Conservation (phyloP, 2,888 invertebrate genomes). For the Platerodrilus igneus region DNA sequence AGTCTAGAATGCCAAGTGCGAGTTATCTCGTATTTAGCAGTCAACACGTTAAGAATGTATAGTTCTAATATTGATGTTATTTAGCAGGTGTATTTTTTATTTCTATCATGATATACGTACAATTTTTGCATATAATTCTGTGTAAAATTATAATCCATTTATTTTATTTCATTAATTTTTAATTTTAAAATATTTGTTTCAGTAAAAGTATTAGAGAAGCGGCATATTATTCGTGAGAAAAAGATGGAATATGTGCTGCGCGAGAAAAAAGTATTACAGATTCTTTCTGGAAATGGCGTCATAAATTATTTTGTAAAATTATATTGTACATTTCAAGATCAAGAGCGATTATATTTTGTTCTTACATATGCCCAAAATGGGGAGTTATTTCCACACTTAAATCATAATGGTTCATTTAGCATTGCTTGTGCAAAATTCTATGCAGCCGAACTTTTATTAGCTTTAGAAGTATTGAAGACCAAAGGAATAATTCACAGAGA, state of each 20-base stretch:
- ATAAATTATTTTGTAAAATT: slow-evolving; percentile 89
- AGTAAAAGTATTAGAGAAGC: slow-evolving; percentile 98
- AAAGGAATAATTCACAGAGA: slow-evolving; percentile 91
- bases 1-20: too few species aligned
- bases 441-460: slow-evolving; percentile 87
- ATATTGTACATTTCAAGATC: slow-evolving; percentile 95
- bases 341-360: slow-evolving; percentile 89
- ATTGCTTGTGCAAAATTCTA: slow-evolving; percentile 88
- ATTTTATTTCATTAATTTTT: slow-evolving; percentile 2
- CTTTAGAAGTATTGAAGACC: slow-evolving; percentile 86
- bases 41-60: too few species aligned
- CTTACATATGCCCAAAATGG: slow-evolving; percentile 93
- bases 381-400: slow-evolving; percentile 88
- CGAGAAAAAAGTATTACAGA: slow-evolving; percentile 90
- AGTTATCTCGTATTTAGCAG: too few species aligned
- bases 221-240: slow-evolving; percentile 86
- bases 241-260: slow-evolving; percentile 90
- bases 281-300: slow-evolving; percentile 71
- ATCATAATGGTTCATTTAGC: slow-evolving; percentile 86
- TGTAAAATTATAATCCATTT: too few species aligned
- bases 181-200: slow-evolving; percentile 45
- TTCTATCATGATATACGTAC: too few species aligned
- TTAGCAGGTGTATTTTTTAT: too few species aligned
- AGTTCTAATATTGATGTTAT: too few species aligned
- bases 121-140: too few species aligned